phyloP scores from a whole-genome alignment of 2,113 vertebrate genomes.

The Siphamia tubifer region DNA sequence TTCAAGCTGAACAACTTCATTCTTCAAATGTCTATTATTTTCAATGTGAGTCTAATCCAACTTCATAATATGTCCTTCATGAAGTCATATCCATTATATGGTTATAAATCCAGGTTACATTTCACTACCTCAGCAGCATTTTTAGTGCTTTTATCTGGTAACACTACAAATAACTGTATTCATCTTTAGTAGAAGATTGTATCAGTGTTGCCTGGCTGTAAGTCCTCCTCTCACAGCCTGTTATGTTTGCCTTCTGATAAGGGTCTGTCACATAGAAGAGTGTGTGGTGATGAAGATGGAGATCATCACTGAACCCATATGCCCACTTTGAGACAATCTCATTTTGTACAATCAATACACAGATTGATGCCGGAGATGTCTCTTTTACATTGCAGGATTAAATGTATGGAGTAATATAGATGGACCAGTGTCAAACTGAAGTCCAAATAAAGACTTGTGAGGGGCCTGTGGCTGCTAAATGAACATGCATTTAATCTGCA shows the following conservation, averaged over 20 bases:
- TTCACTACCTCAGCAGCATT: neutral
- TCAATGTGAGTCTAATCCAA: no score
- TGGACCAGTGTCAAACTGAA: neutral
- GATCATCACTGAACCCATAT: neutral
- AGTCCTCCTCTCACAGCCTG: constrained; percentile 46
- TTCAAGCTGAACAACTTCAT: no score
- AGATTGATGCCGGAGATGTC: neutral
- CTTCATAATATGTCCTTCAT: no score
- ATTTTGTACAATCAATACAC: neutral
- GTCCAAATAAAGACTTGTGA: neutral
- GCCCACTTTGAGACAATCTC: neutral
- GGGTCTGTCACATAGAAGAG: constrained; percentile 34
- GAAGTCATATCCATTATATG: no score
- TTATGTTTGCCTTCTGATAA: constrained; percentile 65
- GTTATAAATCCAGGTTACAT: no score
- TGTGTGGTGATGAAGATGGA: constrained; percentile 12
- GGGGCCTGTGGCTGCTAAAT: neutral
- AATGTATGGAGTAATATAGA: neutral
- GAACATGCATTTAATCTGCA: neutral
- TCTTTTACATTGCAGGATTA: neutral
- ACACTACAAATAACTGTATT: constrained; percentile 27
- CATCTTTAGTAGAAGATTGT: constrained; percentile 20
- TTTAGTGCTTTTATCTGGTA: neutral
- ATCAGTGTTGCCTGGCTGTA: constrained; percentile 31
- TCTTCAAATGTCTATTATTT: no score